These are phyloP conservation scores for Coecobrya sp. DNA, from an alignment of 2,888 invertebrate genomes.

Conservation along the genomic window DNA sequence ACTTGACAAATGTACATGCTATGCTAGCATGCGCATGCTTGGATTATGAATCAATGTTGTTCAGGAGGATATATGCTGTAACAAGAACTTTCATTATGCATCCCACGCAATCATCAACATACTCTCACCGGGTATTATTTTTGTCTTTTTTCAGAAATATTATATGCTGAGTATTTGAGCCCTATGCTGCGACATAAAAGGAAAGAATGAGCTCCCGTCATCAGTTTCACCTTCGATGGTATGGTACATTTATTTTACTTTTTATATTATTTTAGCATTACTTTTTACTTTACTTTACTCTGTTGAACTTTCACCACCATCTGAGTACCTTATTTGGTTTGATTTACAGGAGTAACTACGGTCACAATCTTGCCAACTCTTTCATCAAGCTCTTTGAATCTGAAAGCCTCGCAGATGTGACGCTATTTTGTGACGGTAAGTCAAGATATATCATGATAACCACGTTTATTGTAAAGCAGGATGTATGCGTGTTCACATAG, in stretches of 20 bases:
- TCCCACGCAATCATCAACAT: not conserved
- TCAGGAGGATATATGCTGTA: no score
- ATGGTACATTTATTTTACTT: no score
- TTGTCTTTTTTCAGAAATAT: slow-evolving; percentile 56
- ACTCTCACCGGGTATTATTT: not conserved
- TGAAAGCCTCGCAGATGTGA: slow-evolving; percentile 97
- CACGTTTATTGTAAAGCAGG: not conserved
- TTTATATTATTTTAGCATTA: no score
- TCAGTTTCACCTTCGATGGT: slow-evolving; percentile 96
- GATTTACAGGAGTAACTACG: slow-evolving; percentile 94
- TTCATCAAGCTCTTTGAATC: slow-evolving; percentile 97
- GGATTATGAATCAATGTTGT: no score
- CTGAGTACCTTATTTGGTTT: no score
- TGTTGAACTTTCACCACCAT: no score
- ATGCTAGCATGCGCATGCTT: no score
- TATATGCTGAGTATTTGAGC: slow-evolving; percentile 75
- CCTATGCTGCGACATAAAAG: slow-evolving; percentile 83
- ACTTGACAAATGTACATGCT: no score
- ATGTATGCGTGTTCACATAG: no score
- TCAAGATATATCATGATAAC: slow-evolving; percentile 85
- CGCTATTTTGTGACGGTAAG: slow-evolving; percentile 97
- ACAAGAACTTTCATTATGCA: no score
- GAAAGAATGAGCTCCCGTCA: slow-evolving; percentile 95
- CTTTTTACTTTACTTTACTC: no score
- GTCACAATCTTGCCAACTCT: slow-evolving; percentile 96